phyloP scores from a whole-genome alignment of 1,140 invertebrate species.

The Helicoverpa armigera region DNA sequence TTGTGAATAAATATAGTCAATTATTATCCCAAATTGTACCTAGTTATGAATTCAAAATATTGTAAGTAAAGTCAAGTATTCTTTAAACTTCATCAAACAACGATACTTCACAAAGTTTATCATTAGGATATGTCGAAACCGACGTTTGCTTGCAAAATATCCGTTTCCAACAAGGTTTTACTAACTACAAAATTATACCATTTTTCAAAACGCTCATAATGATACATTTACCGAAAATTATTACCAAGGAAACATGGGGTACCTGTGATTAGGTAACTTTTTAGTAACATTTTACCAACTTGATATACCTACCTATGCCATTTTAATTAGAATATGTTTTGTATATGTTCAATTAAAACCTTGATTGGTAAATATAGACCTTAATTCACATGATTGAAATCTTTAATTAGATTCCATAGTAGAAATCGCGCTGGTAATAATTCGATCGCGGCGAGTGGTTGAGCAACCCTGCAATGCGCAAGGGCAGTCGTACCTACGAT shows the following conservation, averaged over 20 bases:
- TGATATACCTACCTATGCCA: neutral
- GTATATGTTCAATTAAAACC: too few relatives aligned
- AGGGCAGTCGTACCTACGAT: constrained; percentile 21
- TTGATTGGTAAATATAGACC: constrained; percentile 1
- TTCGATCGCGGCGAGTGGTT: neutral
- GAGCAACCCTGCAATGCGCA: constrained; percentile 38
- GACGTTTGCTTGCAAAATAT: constrained; percentile 36
- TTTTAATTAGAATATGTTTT: constrained; percentile 10
- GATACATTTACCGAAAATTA: constrained; percentile 12
- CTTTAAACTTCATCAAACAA: neutral
- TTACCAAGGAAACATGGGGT: neutral
- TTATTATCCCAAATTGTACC: neutral
- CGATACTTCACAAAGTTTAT: constrained; percentile 4
- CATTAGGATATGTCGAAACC: constrained; percentile 35
- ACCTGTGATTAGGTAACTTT: neutral
- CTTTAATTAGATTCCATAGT: constrained; percentile 5
- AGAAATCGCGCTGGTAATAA: constrained; percentile 7
- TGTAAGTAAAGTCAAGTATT: neutral
- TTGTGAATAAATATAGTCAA: too few relatives aligned
- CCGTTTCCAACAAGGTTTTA: constrained; percentile 36
- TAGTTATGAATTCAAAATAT: neutral
- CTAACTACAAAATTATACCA: neutral
- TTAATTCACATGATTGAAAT: constrained; percentile 15
- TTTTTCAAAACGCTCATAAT: constrained; percentile 33
- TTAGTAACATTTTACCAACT: neutral